A percentile compares a stretch with the other conserved stretches of the same genome.
Evolutionary conservation across 64 coral and sea anemone genomes (phyloP).

Genomic region (Pocillopora damicornis): DNA sequence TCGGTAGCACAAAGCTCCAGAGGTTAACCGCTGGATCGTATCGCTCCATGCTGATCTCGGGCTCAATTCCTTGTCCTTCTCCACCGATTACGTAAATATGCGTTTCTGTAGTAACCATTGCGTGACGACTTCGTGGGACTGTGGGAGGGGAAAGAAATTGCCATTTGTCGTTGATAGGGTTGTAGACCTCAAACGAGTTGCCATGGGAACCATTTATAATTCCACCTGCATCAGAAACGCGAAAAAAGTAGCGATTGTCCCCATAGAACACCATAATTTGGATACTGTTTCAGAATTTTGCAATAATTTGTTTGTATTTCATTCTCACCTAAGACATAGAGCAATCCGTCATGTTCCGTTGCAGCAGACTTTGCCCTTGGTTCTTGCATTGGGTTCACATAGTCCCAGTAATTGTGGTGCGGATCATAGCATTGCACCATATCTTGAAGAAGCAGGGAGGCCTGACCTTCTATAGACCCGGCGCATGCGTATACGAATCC

Average conservation of each 20-base stretch:
- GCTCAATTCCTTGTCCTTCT: slow-evolving; percentile 77
- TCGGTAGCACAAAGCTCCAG: slow-evolving; percentile 80
- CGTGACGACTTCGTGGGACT: slow-evolving; percentile 61
- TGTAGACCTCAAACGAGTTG: slow-evolving; percentile 76
- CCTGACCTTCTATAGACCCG: slow-evolving; percentile 72
- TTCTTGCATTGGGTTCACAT: slow-evolving; percentile 47
- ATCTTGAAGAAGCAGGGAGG: slow-evolving; percentile 68
- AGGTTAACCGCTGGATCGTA: slow-evolving; percentile 68
- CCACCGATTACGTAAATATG: slow-evolving; percentile 84
- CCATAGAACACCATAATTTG: neutral
- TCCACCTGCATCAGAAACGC: slow-evolving; percentile 13
- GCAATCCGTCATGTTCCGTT: slow-evolving; percentile 24
- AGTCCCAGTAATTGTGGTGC: slow-evolving; percentile 48
- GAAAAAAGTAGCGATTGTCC: neutral
- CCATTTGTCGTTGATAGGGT: slow-evolving; percentile 75
- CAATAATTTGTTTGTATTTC: neutral
- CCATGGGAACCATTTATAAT: slow-evolving; percentile 58
- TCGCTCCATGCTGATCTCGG: slow-evolving; percentile 81
- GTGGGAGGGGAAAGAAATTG: slow-evolving; percentile 52
- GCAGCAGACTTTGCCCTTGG: slow-evolving; percentile 52
- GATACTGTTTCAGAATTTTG: neutral
- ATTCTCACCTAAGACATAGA: slow-evolving; percentile 53
- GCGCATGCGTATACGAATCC: slow-evolving; percentile 59
- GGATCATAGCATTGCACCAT: slow-evolving; percentile 60
- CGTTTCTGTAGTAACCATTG: slow-evolving; percentile 55